A percentile compares a stretch with the other conserved stretches of the same genome.
Evolutionary conservation across 2,888 invertebrate species (phyloP).

Genomic region (Rosalia funebris): DNA sequence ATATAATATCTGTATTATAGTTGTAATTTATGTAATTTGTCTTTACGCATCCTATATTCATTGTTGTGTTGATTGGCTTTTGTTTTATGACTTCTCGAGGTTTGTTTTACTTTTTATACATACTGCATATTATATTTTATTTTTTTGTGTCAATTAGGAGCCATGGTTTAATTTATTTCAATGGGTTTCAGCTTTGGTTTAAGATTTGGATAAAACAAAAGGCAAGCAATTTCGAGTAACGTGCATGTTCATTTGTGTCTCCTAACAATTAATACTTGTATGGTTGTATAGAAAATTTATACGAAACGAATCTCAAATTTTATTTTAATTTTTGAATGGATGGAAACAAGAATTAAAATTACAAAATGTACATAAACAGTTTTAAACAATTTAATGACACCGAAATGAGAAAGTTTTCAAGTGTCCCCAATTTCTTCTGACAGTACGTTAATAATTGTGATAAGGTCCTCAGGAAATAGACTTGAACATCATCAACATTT

Average conservation of each 20-base stretch:
- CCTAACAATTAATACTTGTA: conserved; percentile 46
- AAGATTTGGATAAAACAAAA: conserved; percentile 51
- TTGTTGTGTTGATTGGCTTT: conserved; percentile 53
- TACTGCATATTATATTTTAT: conserved; percentile 36
- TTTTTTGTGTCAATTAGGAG: conserved; percentile 30
- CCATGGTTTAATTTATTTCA: conserved; percentile 36
- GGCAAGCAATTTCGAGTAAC: conserved; percentile 48
- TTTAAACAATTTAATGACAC: conserved; percentile 31
- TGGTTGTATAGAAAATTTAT: conserved; percentile 50
- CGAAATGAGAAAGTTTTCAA: conserved; percentile 29
- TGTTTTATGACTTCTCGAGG: conserved; percentile 48
- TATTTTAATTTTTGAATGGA: conserved; percentile 44
- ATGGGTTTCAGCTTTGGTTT: conserved; percentile 32
- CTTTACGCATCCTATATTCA: conserved; percentile 45
- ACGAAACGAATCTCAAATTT: conserved; percentile 56
- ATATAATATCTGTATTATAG: conserved; percentile 60
- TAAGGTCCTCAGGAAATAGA: conserved; percentile 64
- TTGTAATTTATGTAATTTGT: conserved; percentile 61
- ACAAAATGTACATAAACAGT: conserved; percentile 43
- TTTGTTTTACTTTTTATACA: conserved; percentile 33
- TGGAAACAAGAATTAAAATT: conserved; percentile 33
- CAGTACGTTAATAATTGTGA: conserved; percentile 60
- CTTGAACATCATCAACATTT: conserved; percentile 56
- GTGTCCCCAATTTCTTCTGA: conserved; percentile 35
- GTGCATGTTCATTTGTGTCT: conserved; percentile 55